Percentiles rank a stretch among this genome's conserved stretches.
Evolutionary conservation across 2,888 invertebrate species (phyloP).

Genomic region (Drosophila hamatofila): DNA sequence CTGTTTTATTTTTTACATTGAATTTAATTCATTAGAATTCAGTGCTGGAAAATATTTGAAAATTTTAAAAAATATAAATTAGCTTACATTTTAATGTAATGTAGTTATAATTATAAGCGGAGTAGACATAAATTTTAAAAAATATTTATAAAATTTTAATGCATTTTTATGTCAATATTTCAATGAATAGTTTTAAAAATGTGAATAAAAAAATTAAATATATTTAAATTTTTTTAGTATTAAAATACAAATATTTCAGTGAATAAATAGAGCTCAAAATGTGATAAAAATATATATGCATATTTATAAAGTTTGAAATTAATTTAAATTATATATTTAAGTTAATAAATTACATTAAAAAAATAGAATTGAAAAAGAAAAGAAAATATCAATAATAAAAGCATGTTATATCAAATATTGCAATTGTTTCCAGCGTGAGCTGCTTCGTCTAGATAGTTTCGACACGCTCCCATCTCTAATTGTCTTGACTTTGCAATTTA

Average conservation of each 20-base stretch:
- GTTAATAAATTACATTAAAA: too few relatives aligned
- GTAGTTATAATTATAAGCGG: too few relatives aligned
- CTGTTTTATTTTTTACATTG: too few relatives aligned
- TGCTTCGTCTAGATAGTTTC: background rate
- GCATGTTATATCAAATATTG: background rate
- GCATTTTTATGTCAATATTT: background rate
- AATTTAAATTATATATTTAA: too few relatives aligned
- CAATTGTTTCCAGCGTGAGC: background rate
- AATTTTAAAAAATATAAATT: too few relatives aligned
- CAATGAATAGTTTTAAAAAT: background rate
- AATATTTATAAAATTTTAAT: background rate
- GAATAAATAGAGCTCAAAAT: background rate
- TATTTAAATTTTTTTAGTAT: background rate
- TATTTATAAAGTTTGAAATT: too few relatives aligned
- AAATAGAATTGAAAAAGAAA: too few relatives aligned
- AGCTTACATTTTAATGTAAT: too few relatives aligned
- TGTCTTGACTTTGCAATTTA: background rate
- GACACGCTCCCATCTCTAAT: slow-evolving; percentile 20
- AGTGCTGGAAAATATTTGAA: too few relatives aligned
- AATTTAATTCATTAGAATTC: too few relatives aligned
- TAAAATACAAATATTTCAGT: background rate
- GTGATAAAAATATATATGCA: too few relatives aligned
- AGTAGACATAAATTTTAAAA: too few relatives aligned
- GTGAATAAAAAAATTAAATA: background rate
- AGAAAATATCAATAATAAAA: background rate